A percentile compares a stretch with the other conserved stretches of the same genome.
Evolutionary conservation across 1,140 invertebrate genomes (phyloP).

Genomic region (Argopecten irradians): DNA sequence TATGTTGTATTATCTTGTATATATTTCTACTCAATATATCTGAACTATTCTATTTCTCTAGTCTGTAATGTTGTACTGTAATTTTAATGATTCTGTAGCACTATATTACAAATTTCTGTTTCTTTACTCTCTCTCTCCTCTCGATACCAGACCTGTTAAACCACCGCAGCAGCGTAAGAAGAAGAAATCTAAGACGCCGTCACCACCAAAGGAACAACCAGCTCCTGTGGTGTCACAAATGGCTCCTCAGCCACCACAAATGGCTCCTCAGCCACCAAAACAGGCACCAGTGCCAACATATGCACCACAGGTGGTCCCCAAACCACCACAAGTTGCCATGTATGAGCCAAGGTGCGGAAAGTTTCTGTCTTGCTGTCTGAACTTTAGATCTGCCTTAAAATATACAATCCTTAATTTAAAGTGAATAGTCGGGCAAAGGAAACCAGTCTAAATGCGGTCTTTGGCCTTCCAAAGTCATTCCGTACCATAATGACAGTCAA

Average conservation of each 20-base stretch:
- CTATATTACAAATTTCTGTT: too few relatives aligned
- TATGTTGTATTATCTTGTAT: neutral
- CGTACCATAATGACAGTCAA: too few relatives aligned
- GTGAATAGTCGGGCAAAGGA: too few relatives aligned
- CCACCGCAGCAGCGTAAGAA: conserved; percentile 57
- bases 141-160: conserved; percentile 55
- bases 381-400: neutral
- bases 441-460: too few relatives aligned
- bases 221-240: conserved; percentile 30
- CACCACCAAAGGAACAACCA: conserved; percentile 57
- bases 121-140: neutral
- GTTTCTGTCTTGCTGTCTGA: neutral
- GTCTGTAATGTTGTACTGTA: conserved; percentile 12
- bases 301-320: conserved; percentile 46
- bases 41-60: neutral
- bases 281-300: conserved; percentile 40
- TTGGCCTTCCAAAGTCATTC: too few relatives aligned
- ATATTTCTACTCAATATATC: neutral
- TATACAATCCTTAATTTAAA: too few relatives aligned
- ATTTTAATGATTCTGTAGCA: too few relatives aligned
- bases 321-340: conserved; percentile 25
- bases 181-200: conserved; percentile 59
- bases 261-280: conserved; percentile 37
- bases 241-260: conserved; percentile 25
- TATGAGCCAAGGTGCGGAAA: conserved; percentile 27